Evolutionary conservation across 2,797 vertebrate species (phyloP).

Genomic region (Catamblyrhynchus diadema): DNA sequence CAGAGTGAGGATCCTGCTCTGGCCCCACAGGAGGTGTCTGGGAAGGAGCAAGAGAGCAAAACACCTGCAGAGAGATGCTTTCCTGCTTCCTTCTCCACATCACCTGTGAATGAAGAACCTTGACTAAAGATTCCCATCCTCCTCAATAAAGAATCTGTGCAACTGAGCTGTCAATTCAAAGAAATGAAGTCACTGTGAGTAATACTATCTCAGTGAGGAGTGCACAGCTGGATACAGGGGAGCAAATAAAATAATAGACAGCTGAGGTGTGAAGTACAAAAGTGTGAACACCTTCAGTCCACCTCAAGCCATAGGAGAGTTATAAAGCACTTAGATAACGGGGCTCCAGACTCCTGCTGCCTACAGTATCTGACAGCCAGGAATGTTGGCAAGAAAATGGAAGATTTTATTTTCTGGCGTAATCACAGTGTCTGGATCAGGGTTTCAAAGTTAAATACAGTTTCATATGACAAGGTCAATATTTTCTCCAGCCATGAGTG

Average conservation of each 20-base stretch:
- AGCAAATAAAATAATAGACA: background rate
- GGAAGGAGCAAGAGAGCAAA: background rate
- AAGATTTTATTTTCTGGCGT: background rate
- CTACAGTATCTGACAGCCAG: background rate
- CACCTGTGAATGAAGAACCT: background rate
- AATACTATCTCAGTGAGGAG: background rate
- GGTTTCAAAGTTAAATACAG: background rate
- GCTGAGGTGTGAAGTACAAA: background rate
- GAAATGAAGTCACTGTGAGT: background rate
- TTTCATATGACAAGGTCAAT: background rate
- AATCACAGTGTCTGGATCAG: background rate
- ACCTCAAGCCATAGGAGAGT: background rate
- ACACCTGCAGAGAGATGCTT: background rate
- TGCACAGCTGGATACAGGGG: background rate
- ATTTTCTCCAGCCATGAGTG: background rate
- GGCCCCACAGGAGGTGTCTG: background rate
- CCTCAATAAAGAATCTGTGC: accelerated
- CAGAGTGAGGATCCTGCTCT: background rate
- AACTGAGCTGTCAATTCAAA: background rate
- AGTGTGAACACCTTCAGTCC: background rate
- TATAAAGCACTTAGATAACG: background rate
- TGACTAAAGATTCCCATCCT: background rate
- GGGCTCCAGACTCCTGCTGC: background rate
- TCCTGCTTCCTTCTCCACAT: background rate
- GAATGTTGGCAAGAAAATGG: background rate